Percentiles rank a stretch among this genome's conserved stretches.
Evolutionary conservation across 2,797 vertebrate species (phyloP).

Genomic region (Caiman crocodilus): DNA sequence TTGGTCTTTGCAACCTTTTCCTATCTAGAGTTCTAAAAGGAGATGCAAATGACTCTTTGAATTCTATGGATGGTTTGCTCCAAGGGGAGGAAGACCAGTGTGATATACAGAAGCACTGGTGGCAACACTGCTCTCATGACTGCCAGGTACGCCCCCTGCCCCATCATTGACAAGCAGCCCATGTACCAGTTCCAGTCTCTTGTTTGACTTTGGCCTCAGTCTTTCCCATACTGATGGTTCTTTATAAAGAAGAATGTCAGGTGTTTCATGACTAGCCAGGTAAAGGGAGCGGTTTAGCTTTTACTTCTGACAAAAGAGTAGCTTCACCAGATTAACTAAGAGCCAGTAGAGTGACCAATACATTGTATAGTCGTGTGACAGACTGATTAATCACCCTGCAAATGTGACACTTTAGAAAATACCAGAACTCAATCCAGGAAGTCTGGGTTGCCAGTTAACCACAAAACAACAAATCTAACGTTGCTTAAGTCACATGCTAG

Average conservation of each 20-base stretch:
- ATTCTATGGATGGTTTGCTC: too few species aligned
- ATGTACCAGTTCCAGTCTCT: too few species aligned
- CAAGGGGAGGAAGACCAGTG: too few species aligned
- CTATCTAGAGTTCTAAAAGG: too few species aligned
- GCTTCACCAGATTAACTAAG: background rate
- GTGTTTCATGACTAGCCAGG: background rate
- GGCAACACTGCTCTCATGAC: too few species aligned
- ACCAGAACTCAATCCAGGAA: background rate
- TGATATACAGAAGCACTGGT: too few species aligned
- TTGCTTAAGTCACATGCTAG: background rate
- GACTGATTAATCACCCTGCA: background rate
- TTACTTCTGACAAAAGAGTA: background rate
- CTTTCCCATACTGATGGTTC: too few species aligned
- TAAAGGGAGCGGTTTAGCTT: background rate
- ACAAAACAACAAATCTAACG: background rate
- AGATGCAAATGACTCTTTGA: too few species aligned
- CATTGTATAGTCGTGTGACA: fast-evolving
- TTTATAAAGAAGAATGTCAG: background rate
- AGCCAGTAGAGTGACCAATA: background rate
- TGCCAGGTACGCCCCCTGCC: too few species aligned
- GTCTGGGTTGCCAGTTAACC: background rate
- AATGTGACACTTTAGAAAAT: background rate
- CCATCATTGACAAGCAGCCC: too few species aligned
- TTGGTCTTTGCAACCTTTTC: too few species aligned
- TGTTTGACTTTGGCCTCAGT: too few species aligned